Evolutionary conservation across 2,888 invertebrate species (phyloP).

Genomic region (Volucella bombylans): DNA sequence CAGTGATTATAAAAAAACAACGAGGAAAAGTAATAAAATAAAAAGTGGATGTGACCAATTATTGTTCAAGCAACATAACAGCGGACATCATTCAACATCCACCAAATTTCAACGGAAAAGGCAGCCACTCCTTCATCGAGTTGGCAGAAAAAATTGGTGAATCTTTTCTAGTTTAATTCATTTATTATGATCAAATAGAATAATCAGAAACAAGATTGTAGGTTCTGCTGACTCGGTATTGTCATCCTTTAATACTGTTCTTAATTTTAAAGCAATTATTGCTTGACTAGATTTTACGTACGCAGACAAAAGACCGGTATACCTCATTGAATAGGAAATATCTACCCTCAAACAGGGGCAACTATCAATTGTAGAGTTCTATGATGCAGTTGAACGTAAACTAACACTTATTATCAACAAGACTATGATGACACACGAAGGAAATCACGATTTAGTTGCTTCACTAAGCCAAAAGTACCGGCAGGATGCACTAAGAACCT

Average conservation of each 20-base stretch:
- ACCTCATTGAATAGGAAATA: not conserved
- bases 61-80: too few relatives aligned
- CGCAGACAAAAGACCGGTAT: not conserved
- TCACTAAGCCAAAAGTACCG: slow-evolving; percentile 63
- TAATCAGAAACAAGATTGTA: not conserved
- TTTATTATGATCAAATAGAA: too few relatives aligned
- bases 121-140: too few relatives aligned
- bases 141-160: too few relatives aligned
- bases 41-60: too few relatives aligned
- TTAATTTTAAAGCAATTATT: not conserved
- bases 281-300: not conserved
- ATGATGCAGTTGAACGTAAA: not conserved
- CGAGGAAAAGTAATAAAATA: too few relatives aligned
- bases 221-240: not conserved
- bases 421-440: slow-evolving; percentile 6
- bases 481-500: slow-evolving; percentile 47
- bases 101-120: too few relatives aligned
- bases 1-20: too few relatives aligned
- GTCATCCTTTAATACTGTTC: not conserved
- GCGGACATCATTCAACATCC: too few relatives aligned
- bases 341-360: not conserved
- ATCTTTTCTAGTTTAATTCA: too few relatives aligned
- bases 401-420: too few relatives aligned
- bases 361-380: not conserved
- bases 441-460: slow-evolving; percentile 29